These are phyloP conservation scores for Cheilosia pagana DNA, from an alignment of 2,888 invertebrate genomes.

Conservation along the genomic window DNA sequence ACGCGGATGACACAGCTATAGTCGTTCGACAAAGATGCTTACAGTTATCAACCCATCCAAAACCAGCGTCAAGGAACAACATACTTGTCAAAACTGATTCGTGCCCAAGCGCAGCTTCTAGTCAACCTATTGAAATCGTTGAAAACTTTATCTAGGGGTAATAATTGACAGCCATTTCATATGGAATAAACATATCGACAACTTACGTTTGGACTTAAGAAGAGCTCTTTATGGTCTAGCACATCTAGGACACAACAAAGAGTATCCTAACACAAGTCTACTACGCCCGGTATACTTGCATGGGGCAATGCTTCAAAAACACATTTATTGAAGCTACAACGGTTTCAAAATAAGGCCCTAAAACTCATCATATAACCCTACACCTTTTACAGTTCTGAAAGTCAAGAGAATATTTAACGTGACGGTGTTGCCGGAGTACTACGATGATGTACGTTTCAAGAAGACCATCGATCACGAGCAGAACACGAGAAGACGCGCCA, in stretches of 20 bases:
- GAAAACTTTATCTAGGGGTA: constrained; percentile 10
- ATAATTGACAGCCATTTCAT: constrained; percentile 3
- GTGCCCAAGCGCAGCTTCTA: not conserved
- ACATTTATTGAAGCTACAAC: not conserved
- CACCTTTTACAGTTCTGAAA: not conserved
- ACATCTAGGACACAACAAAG: not conserved
- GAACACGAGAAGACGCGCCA: not conserved
- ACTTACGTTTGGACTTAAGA: constrained; percentile 1
- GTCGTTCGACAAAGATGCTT: not conserved
- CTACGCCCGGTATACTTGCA: constrained; percentile 5
- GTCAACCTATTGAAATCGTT: constrained; percentile 4
- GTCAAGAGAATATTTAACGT: not conserved
- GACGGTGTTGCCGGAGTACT: not conserved
- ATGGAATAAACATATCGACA: constrained; percentile 2
- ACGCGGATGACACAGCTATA: constrained; percentile 13
- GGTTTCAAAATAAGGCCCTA: not conserved
- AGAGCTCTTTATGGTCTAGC: constrained; percentile 8
- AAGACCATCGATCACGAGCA: not conserved
- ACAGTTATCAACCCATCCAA: constrained; percentile 4
- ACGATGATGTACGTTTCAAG: not conserved
- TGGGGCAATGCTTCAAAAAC: constrained; percentile 5
- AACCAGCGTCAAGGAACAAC: not conserved
- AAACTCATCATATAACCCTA: not conserved
- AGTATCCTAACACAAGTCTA: not conserved
- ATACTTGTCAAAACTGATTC: not conserved